These are phyloP conservation scores for Actenoides hombroni DNA, from an alignment of 2,113 vertebrate genomes.

Conservation along the genomic window DNA sequence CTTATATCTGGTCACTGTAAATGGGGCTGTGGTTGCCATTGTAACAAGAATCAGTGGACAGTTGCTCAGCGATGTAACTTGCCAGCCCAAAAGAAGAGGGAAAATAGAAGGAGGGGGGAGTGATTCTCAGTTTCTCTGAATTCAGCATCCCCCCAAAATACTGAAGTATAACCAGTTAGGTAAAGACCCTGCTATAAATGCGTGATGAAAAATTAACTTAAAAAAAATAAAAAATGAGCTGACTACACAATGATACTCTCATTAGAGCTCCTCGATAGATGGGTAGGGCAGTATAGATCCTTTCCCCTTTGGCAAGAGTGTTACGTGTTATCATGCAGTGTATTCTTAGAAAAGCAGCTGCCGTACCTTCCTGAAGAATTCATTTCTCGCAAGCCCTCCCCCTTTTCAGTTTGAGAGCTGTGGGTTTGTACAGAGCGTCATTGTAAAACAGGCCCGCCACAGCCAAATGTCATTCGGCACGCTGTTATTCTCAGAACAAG, in stretches of 20 bases:
- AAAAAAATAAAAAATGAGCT: neutral
- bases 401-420: conserved; percentile 28
- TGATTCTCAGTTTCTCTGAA: neutral
- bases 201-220: neutral
- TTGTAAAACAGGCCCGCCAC: conserved; percentile 26
- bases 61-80: neutral
- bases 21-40: neutral
- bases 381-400: conserved; percentile 14
- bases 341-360: conserved; percentile 60
- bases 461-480: conserved; percentile 44
- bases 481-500: conserved; percentile 34
- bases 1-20: neutral
- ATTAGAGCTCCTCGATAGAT: neutral
- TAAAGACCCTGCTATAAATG: neutral
- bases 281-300: neutral
- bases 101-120: neutral
- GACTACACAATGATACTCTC: neutral
- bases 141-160: neutral
- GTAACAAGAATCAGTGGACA: neutral
- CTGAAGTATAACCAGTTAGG: neutral
- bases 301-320: neutral
- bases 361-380: conserved; percentile 42
- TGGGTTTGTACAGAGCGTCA: neutral
- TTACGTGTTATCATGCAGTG: neutral
- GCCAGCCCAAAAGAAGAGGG: neutral